Evolutionary conservation across 2,888 invertebrate species (phyloP).

Genomic region (Drosophila leonis): DNA sequence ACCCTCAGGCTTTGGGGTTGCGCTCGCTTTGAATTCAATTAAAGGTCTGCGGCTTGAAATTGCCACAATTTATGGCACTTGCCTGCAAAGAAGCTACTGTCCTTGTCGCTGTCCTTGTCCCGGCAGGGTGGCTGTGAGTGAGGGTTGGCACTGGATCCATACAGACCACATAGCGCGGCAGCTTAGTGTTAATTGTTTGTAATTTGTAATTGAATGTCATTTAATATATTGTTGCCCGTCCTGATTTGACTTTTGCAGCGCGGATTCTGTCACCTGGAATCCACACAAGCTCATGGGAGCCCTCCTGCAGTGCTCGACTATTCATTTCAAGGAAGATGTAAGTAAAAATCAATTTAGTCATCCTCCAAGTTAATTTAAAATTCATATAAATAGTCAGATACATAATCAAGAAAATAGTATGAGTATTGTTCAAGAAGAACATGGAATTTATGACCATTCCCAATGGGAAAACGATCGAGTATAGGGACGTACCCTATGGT

Average conservation of each 20-base stretch:
- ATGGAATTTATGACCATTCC: no score
- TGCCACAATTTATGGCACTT: slow-evolving; percentile 82
- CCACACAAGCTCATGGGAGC: slow-evolving; percentile 99
- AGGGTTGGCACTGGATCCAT: slow-evolving; percentile 15
- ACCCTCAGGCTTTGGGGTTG: slow-evolving; percentile 57
- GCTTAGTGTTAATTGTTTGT: slow-evolving; percentile 84
- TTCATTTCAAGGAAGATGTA: slow-evolving; percentile 98
- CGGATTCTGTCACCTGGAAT: slow-evolving; percentile 99
- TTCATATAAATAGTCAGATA: no score
- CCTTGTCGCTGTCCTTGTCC: slow-evolving; percentile 34
- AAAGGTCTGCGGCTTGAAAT: slow-evolving; percentile 82
- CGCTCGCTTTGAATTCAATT: slow-evolving; percentile 82
- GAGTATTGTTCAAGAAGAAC: no score
- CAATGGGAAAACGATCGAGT: no score
- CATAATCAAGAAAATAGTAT: no score
- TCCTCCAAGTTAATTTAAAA: no score
- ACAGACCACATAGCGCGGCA: slow-evolving; percentile 46
- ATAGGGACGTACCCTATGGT: no score
- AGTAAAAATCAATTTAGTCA: no score
- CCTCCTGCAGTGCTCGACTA: slow-evolving; percentile 97
- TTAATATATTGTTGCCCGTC: slow-evolving; percentile 64
- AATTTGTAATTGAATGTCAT: slow-evolving; percentile 82
- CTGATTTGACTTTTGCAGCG: slow-evolving; percentile 88
- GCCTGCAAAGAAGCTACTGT: slow-evolving; percentile 26
- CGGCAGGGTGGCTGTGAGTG: slow-evolving; percentile 20